Base-by-base conservation (phyloP, 2,888 invertebrate genomes). In the Phyllotreta cruciferae region DNA sequence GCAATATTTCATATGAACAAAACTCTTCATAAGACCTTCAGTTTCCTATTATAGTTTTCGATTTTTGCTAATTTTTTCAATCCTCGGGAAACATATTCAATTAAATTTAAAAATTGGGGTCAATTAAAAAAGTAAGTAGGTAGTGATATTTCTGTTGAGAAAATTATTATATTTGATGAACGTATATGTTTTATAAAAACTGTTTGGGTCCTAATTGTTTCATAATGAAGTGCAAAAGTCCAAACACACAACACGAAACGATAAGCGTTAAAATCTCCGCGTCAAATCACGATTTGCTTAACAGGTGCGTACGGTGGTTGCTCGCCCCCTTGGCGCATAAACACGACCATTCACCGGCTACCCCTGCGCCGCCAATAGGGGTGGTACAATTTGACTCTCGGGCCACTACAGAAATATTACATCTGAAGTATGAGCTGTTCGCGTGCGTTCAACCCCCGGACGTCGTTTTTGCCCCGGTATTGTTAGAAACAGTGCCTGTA, bases 321-420 rank as follows among this genome's bases (percentile, higher is more conserved):
- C 71, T 70, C 71, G 73, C 75, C 74, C 75, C 71, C 72, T 74
- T 69, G 62, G 68, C 72, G 68, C 72, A 73, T 72, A 75, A 75
- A 77, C 73, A 74, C 68, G 63, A 66, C 71, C 68, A 72, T 73
- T 73, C 74, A 72, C 62, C 64, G 52, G 55, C 63, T 68, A 69
- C 70, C 71, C 71, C 71, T 69, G 70, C 61, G 52, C 24, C 52
- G 61, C 66, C 42, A 55, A 41, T 36, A 62, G 63, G 63, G 69
- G 72, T 69, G 72, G 73, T 69, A 70, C 74, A 74, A 74, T 76
- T 77, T 77, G 76, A 76, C 76, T 77, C 76, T 75, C 66, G 74
- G 71, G 67, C 71, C 75, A 75, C 77, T 77, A 77, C 74, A 77
- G 75, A 76, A 73, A 72, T 74, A 75, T 75, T 75, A 75, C 75